A percentile compares a stretch with the other conserved stretches of the same genome.
Evolutionary conservation across 1,140 invertebrate species (phyloP).

Genomic region (Drosophila obscura): DNA sequence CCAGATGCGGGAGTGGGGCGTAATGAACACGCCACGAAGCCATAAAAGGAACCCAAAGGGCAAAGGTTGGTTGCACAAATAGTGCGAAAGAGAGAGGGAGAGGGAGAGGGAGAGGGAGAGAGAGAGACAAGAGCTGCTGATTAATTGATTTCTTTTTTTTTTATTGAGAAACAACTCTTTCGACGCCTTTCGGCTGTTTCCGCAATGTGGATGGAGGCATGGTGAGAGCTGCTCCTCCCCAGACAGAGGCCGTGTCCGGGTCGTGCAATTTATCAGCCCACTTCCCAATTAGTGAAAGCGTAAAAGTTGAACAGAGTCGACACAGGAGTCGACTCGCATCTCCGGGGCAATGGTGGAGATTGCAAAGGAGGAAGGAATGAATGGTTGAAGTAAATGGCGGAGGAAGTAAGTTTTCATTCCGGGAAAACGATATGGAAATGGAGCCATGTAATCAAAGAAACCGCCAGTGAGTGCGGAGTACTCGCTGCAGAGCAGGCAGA

Average conservation of each 20-base stretch:
- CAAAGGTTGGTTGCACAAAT: slow-evolving; percentile 57
- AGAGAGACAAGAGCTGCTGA: slow-evolving; percentile 47
- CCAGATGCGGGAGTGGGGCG: slow-evolving; percentile 27
- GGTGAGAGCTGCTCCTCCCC: not conserved
- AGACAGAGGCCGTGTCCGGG: slow-evolving; percentile 6
- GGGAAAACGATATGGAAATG: slow-evolving; percentile 2
- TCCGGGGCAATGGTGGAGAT: slow-evolving; percentile 14
- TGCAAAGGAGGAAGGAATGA: not conserved
- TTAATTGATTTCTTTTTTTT: slow-evolving; percentile 61
- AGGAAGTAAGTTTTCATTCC: not conserved
- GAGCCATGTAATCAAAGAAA: slow-evolving; percentile 12
- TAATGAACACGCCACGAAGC: slow-evolving; percentile 51
- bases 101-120: not conserved
- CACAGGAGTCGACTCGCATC: slow-evolving; percentile 12
- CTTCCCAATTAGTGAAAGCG: slow-evolving; percentile 54
- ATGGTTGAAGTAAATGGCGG: not conserved
- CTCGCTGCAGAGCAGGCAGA: not conserved
- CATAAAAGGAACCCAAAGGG: slow-evolving; percentile 38
- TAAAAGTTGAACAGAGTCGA: slow-evolving; percentile 27
- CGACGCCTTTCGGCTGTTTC: slow-evolving; percentile 23
- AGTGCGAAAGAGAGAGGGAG: not conserved
- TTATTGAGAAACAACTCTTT: slow-evolving; percentile 40
- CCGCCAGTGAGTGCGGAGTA: slow-evolving; percentile 7
- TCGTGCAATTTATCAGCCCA: slow-evolving; percentile 38
- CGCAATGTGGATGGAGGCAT: slow-evolving; percentile 12